A percentile compares a stretch with the other conserved stretches of the same genome.
Conservation (phyloP, 53 echinoderm and acorn worm species). For the Zoroaster sp. region DNA sequence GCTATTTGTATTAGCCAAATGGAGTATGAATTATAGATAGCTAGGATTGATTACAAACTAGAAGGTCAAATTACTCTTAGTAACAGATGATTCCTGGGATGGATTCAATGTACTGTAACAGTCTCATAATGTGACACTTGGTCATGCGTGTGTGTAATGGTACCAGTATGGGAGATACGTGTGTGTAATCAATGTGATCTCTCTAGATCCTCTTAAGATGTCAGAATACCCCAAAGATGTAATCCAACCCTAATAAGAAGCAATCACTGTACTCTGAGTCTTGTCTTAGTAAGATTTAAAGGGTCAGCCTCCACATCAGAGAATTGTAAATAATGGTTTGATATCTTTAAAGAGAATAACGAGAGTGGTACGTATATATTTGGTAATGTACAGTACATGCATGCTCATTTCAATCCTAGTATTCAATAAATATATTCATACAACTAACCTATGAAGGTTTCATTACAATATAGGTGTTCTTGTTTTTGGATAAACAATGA, state of each 20-base stretch:
- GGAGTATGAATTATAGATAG: not conserved
- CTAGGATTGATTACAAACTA: not conserved
- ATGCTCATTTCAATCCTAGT: too few relatives aligned
- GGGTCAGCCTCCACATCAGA: too few relatives aligned
- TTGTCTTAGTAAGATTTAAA: too few relatives aligned
- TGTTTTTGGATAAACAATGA: too few relatives aligned
- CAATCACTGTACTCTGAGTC: not conserved
- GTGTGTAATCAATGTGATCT: not conserved
- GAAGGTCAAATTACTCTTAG: not conserved
- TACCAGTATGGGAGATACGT: not conserved
- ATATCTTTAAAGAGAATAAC: too few relatives aligned
- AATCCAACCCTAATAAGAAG: not conserved
- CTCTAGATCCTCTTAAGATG: not conserved
- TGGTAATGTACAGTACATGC: too few relatives aligned
- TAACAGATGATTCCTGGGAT: not conserved
- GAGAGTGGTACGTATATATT: too few relatives aligned
- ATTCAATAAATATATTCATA: too few relatives aligned
- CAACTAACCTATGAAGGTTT: too few relatives aligned
- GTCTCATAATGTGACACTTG: not conserved
- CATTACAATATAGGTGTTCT: too few relatives aligned
- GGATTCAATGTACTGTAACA: not conserved
- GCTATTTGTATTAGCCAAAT: not conserved
- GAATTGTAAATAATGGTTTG: too few relatives aligned
- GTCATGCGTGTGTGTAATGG: not conserved
- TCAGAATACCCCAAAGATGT: not conserved